Evolutionary conservation across 2,113 vertebrate species (phyloP).

Genomic region (Physeter macrocephalus): DNA sequence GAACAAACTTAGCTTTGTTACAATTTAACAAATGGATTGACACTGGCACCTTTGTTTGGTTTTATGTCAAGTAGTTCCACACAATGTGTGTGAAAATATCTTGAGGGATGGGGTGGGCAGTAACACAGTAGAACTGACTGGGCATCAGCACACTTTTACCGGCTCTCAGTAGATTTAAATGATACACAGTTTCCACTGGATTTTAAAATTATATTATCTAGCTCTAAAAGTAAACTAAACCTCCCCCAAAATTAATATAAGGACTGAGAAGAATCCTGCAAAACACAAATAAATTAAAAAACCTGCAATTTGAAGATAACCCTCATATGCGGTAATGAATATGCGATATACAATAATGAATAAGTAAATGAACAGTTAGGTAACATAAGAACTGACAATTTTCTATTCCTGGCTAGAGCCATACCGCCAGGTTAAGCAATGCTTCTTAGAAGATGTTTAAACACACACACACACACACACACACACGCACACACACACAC

Average conservation of each 20-base stretch:
- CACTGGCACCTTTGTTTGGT: neutral
- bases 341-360: neutral
- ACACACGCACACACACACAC: neutral
- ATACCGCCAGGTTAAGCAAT: neutral
- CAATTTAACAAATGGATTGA: neutral
- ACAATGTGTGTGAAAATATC: too few relatives aligned
- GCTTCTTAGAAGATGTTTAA: neutral
- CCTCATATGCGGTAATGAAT: neutral
- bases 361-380: neutral
- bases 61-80: neutral
- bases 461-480: neutral
- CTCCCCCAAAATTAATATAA: neutral
- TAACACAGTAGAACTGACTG: neutral
- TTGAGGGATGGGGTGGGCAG: neutral
- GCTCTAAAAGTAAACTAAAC: neutral
- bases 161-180: neutral
- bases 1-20: neutral
- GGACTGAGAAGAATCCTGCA: neutral
- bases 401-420: neutral
- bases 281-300: neutral
- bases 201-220: neutral
- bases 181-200: neutral
- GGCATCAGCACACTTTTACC: neutral
- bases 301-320: neutral
- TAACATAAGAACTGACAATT: neutral